Evolutionary conservation across 2,888 invertebrate genomes (phyloP), one percentile per base, ranked within the genome.

Genomic region (Cephalotes varians): DNA sequence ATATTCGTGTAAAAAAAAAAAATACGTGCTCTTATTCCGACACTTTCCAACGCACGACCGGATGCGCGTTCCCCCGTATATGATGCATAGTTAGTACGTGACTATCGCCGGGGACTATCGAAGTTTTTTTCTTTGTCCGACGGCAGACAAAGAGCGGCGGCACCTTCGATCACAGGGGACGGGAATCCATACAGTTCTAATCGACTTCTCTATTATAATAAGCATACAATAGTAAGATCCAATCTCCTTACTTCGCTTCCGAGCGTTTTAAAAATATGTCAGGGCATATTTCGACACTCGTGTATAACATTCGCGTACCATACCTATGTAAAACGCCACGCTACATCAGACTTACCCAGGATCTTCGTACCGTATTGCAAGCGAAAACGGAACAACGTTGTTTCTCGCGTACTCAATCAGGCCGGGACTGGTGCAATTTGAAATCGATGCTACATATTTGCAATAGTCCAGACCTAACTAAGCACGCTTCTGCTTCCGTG

Each of bases 381-480:
- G 10, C 21, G 25, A n/a, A n/a, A 37, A 28, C 49, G 44, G 5
- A n/a, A n/a, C 12, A 37, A 25, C 34, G 92, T 84, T 85, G 93
- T 85, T 86, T 69, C 62, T 81, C 73, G 85, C 87, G 83, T 72
- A 82, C 91, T 91, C 91, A 93, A 93, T 95, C 95, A 95, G 95
- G 95, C 95, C 95, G 95, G 95, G 95, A 95, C 95, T 92, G 94
- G 95, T 95, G 95, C 95, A 95, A 95, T 95, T 93, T 95, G 95
- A 95, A 92, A 88, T 85, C 85, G 87, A 93, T 90, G 90, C 88
- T 91, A 95, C 95, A 95, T 93, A 95, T 92, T 94, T 93, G 94
- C 95, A 94, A 93, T 91, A 92, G 91, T 94, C 95, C 94, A 92
- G 92, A 93, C 95, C 95, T 94, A 92, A 91, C 90, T 90, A 89